Conservation (phyloP, 2,797 vertebrate genomes). For the Melanotaenia parkinsoni region DNA sequence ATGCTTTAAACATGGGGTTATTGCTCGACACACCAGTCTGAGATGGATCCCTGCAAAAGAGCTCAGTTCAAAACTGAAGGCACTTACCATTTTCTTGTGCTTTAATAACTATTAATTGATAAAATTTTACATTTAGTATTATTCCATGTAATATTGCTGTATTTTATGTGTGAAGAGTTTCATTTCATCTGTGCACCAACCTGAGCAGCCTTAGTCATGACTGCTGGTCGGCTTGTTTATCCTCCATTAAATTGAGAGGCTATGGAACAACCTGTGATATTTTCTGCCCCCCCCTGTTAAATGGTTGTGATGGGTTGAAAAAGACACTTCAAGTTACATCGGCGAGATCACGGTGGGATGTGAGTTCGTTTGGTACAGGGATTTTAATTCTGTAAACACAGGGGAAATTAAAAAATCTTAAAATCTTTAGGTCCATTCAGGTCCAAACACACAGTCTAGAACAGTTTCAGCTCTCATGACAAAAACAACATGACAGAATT, state of each 20-base stretch:
- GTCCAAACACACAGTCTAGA: not conserved
- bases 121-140: not conserved
- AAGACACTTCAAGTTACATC: not conserved
- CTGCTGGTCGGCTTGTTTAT: conserved; percentile 37
- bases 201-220: conserved; percentile 31
- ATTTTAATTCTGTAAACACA: not conserved
- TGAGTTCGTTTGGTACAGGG: not conserved
- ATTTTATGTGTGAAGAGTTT: conserved; percentile 11
- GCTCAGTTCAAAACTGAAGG: not conserved
- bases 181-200: conserved; percentile 42
- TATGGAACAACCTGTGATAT: conserved; percentile 13
- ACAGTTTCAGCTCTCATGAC: not conserved
- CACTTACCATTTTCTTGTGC: not conserved
- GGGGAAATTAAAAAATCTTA: not conserved
- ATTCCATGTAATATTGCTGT: conserved; percentile 6
- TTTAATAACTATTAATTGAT: not conserved
- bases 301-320: not conserved
- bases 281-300: not conserved
- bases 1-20: conserved; percentile 1
- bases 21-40: conserved; percentile 11
- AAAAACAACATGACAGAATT: not conserved
- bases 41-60: conserved; percentile 12
- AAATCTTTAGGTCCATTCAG: not conserved
- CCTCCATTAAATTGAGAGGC: conserved; percentile 31
- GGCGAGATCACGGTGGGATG: not conserved